Base-by-base conservation (phyloP, 2,888 invertebrate genomes). In the Rhimphoctona megacephalus region DNA sequence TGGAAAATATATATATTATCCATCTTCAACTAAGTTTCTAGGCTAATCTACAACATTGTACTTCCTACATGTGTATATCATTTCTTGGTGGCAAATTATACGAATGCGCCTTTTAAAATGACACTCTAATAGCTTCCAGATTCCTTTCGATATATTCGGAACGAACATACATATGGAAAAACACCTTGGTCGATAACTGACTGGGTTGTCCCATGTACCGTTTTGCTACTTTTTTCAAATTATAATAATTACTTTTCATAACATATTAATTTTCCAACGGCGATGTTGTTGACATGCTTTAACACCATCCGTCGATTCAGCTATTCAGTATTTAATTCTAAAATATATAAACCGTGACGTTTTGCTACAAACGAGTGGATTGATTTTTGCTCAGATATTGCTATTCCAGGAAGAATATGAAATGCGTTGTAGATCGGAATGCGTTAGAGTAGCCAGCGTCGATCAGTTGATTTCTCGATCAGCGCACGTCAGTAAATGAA, bases 71-170 rank as follows among this genome's bases (percentile, higher is more conserved):
- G 52, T 39, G 43, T 57, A 73, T 52, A 70, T 57, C 66, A 64
- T 39, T 46, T 57, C 72, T 66, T n/a, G 36, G 39, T 49, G 78
- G 72, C 43, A 67, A 43, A 54, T 61, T 77, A 43, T 81, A 81
- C 81, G 77, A 72, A 85, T 66, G 30, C 54, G 43, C 39, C 67
- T 43, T 82, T 49, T 78, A 49, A 78, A 81, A 85, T 82, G 81
- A 78, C 85, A 74, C 33, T 78, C 73, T 85, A 78, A 79, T 82
- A 61, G 78, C 81, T 57, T n/a, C 11, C 19, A 43, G 43, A 9
- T 52, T 19, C 61, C 14, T n/a, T n/a, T 54, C 14, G 46, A 72
- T 25, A 30, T 39, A 6, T 33, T 64, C 57, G 19, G 30, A 46
- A 39, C 43, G 19, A 43, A 64, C 8, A 43, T 30, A 43, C 64